A percentile compares a stretch with the other conserved stretches of the same genome.
phyloP scores from a whole-genome alignment of 2,797 vertebrate genomes.

The Kryptolebias ocellatus region DNA sequence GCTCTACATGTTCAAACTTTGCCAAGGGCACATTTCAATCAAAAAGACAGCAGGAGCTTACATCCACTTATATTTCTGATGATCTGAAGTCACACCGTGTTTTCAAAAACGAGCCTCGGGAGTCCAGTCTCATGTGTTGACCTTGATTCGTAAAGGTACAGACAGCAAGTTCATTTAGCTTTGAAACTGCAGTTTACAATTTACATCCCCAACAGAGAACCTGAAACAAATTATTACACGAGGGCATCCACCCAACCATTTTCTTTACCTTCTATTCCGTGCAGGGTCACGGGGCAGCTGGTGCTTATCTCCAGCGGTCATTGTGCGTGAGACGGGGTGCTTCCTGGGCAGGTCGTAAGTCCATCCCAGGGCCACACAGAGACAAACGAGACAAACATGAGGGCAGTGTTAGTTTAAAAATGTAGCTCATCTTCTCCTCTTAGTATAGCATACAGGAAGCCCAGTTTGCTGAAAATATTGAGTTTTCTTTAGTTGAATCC shows the following conservation, averaged over 20 bases:
- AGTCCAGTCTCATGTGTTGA: constrained; percentile 19
- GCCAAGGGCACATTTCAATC: constrained; percentile 68
- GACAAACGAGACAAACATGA: background rate
- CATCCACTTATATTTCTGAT: constrained; percentile 61
- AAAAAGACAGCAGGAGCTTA: constrained; percentile 64
- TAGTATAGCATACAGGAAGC: constrained; percentile 2
- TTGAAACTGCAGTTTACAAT: constrained; percentile 37
- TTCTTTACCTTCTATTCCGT: too few species aligned
- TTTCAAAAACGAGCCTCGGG: constrained; percentile 34
- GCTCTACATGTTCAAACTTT: constrained; percentile 51
- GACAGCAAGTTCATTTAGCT: constrained; percentile 31
- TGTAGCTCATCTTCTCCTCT: background rate
- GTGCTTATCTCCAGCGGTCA: too few species aligned
- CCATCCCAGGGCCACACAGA: too few species aligned
- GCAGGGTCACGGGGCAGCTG: too few species aligned
- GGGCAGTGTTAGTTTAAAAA: constrained; percentile 6
- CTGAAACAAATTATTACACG: constrained; percentile 23
- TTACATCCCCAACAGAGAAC: constrained; percentile 28
- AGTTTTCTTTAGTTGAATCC: constrained; percentile 9
- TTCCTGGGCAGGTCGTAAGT: too few species aligned
- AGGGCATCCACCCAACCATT: too few species aligned
- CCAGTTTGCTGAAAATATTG: background rate
- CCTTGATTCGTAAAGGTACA: constrained; percentile 28
- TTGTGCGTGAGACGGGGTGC: too few species aligned
- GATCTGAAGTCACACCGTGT: constrained; percentile 46